A percentile compares a stretch with the other conserved stretches of the same genome.
Evolutionary conservation across 23 tunicate species (phyloP).

Genomic region (Trididemnum nubilum): DNA sequence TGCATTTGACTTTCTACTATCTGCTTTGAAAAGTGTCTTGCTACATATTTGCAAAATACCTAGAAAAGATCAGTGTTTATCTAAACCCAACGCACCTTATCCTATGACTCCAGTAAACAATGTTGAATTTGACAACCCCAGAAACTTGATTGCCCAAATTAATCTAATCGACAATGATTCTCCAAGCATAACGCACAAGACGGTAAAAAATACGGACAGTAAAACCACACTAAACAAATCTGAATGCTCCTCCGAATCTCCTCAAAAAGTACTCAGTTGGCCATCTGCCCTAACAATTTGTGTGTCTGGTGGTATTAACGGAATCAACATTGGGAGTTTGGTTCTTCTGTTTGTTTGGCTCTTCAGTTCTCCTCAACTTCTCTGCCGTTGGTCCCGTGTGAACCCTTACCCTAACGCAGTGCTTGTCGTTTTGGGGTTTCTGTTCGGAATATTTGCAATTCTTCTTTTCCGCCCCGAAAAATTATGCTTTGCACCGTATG

Average conservation of each 20-base stretch:
- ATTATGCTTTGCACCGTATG: too few species aligned
- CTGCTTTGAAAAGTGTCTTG: neutral
- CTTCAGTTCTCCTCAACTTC: constrained; percentile 50
- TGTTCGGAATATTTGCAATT: constrained; percentile 14
- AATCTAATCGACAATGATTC: neutral
- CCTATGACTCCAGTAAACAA: neutral
- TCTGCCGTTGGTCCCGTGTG: constrained; percentile 51
- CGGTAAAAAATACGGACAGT: neutral
- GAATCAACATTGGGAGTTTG: constrained; percentile 34
- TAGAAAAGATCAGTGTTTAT: too few species aligned
- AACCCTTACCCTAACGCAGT: constrained; percentile 9
- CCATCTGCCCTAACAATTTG: neutral
- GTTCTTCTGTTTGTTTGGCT: constrained; percentile 51
- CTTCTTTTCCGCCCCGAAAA: neutral
- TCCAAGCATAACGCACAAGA: neutral
- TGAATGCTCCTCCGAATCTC: neutral
- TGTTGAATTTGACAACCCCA: neutral
- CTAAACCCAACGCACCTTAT: neutral
- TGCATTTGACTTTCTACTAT: neutral
- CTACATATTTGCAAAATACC: neutral
- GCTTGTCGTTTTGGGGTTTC: constrained; percentile 28
- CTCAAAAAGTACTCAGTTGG: neutral
- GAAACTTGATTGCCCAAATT: too few species aligned
- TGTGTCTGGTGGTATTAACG: constrained; percentile 31
- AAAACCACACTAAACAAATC: neutral